These are phyloP conservation scores for Synanthedon vespiformis DNA, from an alignment of 2,888 invertebrate species.

Conservation along the genomic window DNA sequence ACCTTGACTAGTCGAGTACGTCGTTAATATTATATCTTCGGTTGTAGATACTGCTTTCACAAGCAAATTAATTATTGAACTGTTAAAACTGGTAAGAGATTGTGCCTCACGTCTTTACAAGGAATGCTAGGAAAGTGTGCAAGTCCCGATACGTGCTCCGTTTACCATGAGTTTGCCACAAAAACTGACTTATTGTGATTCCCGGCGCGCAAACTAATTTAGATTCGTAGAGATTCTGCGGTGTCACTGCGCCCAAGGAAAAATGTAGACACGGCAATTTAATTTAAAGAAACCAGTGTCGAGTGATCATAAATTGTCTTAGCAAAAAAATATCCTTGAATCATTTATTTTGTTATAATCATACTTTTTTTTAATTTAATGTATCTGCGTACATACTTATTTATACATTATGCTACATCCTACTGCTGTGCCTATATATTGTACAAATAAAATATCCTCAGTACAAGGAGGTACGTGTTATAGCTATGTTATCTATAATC, in stretches of 20 bases:
- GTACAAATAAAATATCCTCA: too few relatives aligned
- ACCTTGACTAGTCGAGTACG: too few relatives aligned
- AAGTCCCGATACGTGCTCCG: slow-evolving; percentile 35
- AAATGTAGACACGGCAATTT: neutral
- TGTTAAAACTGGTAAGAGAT: neutral
- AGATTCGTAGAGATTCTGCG: slow-evolving; percentile 46
- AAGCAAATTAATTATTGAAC: neutral
- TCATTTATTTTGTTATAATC: too few relatives aligned
- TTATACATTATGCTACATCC: too few relatives aligned
- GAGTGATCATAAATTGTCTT: neutral
- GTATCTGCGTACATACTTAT: too few relatives aligned
- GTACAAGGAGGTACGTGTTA: too few relatives aligned
- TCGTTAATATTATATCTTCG: too few relatives aligned
- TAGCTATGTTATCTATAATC: too few relatives aligned
- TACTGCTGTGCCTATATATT: too few relatives aligned
- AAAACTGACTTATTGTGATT: slow-evolving; percentile 39
- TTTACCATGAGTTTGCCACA: slow-evolving; percentile 30
- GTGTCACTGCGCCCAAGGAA: slow-evolving; percentile 7
- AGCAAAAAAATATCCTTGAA: too few relatives aligned
- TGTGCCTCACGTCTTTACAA: slow-evolving; percentile 3
- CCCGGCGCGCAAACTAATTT: slow-evolving; percentile 44
- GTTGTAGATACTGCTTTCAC: too few relatives aligned
- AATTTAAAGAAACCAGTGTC: neutral
- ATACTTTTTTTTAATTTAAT: too few relatives aligned
- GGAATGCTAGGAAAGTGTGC: slow-evolving; percentile 53